Base-by-base conservation (phyloP, 1,140 invertebrate species). In the Pseudomyrmex concolor region DNA sequence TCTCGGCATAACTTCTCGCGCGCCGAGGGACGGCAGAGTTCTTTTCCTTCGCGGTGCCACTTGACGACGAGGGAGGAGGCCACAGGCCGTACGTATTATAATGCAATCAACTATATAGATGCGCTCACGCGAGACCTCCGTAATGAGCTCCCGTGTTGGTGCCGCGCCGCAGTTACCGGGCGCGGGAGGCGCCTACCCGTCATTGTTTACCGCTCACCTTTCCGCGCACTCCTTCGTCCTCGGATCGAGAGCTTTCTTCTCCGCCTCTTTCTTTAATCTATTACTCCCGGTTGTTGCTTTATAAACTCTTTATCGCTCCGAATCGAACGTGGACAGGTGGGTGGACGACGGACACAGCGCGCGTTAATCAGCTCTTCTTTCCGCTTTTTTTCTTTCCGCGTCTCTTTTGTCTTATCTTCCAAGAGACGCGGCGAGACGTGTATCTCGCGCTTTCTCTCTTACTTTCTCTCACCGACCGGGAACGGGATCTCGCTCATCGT, bases 251-350 rank as follows among this genome's bases (percentile, higher is more conserved):
- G 57, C 17, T 34, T 81, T 17, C 50, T 10, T 25, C 57, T 12
- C 48, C 54, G 54, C 48, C n/a, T 73, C 43, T 66, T 83, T 86
- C 67, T 84, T 88, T 93, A 92, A 93, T 93, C 91, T 92, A 93
- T 93, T 94, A 93, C 92, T 93, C 91, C 87, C 88, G 87, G 89
- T 54, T 88, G 89, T 86, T 87, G 89, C 89, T 92, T 93, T 91
- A 93, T 93, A 94, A 93, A 93, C 88, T 92, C 87, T 92, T 93
- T 93, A 93, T 93, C 92, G 92, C 72, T 80, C 91, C 90, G 87
- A 92, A 93, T 93, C 91, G 89, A 78, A 86, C 74, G 83, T 78
- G 87, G 82, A 86, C 90, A 89, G 90, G 88, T 92, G 89, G 90
- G 92, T 88, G 88, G 87, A 87, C 87, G 89, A 87, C 87, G 89